Evolutionary conservation across 2,888 invertebrate species (phyloP).

Genomic region (Dynastes hyllus): DNA sequence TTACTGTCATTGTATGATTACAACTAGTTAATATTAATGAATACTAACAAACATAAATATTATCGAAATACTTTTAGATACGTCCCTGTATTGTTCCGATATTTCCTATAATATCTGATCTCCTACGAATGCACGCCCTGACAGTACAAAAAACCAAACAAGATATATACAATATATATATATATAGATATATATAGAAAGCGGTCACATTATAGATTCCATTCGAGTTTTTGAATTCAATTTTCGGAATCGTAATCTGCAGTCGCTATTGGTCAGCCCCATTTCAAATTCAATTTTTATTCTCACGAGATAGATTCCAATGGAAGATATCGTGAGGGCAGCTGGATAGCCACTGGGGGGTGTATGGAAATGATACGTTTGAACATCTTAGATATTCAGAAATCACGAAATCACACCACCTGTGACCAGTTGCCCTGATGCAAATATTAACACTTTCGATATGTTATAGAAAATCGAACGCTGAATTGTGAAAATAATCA

Average conservation of each 20-base stretch:
- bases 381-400: conserved; percentile 69
- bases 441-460: conserved; percentile 68
- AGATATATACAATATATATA: conserved; percentile 64
- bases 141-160: conserved; percentile 64
- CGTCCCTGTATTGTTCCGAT: conserved; percentile 34
- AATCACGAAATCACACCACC: conserved; percentile 69
- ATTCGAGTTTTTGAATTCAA: conserved; percentile 72
- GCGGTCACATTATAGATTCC: conserved; percentile 70
- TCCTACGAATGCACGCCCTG: conserved; percentile 58
- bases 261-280: conserved; percentile 71
- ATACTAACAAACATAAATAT: not conserved
- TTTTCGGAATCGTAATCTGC: conserved; percentile 71
- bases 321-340: conserved; percentile 64
- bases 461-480: conserved; percentile 57
- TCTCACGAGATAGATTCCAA: conserved; percentile 68
- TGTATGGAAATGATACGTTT: conserved; percentile 68
- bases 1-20: no score
- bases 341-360: conserved; percentile 65
- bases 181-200: conserved; percentile 58
- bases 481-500: conserved; percentile 53
- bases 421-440: conserved; percentile 65
- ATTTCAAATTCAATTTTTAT: conserved; percentile 72
- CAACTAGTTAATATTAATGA: no score
- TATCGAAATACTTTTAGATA: conserved; percentile 6
- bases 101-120: conserved; percentile 38